phyloP scores from a whole-genome alignment of 1,140 invertebrate genomes.

The Kradibia gibbosae region DNA sequence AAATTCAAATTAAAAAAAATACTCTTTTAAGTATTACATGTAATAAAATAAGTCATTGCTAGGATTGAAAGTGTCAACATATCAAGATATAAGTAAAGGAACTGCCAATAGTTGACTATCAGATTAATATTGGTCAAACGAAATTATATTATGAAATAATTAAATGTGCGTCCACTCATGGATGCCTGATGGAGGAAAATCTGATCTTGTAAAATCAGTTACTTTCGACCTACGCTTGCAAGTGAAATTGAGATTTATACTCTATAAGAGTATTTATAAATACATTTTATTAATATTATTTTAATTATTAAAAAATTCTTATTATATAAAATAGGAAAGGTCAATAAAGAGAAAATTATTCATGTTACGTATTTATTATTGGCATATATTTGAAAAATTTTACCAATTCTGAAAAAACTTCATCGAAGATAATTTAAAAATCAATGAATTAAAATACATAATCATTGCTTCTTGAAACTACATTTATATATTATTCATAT shows the following conservation, averaged over 20 bases:
- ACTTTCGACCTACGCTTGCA: background rate
- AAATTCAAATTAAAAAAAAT: conserved; percentile 17
- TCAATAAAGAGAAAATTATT: conserved; percentile 21
- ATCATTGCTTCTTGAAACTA: background rate
- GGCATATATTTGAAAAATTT: conserved; percentile 2
- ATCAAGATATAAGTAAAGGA: background rate
- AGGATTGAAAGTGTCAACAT: background rate
- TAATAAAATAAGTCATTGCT: background rate
- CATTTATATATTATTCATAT: background rate
- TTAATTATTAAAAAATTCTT: background rate
- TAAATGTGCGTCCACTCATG: background rate
- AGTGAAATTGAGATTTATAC: background rate
- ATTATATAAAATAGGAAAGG: background rate
- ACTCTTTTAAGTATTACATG: background rate
- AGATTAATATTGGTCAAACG: background rate
- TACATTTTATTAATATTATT: background rate
- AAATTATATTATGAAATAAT: background rate
- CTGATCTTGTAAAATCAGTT: background rate
- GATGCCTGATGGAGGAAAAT: background rate
- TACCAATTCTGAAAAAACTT: background rate
- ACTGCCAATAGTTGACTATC: background rate
- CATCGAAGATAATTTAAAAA: background rate
- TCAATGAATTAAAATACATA: background rate
- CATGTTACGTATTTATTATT: conserved; percentile 34
- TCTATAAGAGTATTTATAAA: background rate